These are phyloP conservation scores for Myiozetetes cayanensis DNA, from an alignment of 2,113 vertebrate species.

Conservation along the genomic window DNA sequence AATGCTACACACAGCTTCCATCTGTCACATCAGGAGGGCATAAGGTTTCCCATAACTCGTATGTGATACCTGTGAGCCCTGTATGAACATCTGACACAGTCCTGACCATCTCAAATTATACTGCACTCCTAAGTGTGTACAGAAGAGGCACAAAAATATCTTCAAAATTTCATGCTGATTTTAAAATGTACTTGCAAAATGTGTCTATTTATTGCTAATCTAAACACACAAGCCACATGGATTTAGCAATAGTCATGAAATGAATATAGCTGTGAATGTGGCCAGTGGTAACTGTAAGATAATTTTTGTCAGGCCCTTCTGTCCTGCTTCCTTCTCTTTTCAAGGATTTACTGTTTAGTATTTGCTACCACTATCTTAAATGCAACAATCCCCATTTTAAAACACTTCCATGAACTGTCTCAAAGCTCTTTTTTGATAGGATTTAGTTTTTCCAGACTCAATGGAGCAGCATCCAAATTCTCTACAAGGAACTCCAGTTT, in stretches of 20 bases:
- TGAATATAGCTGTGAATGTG: not conserved
- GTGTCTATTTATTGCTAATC: not conserved
- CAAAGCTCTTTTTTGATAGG: not conserved
- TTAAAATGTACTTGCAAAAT: not conserved
- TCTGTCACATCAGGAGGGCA: not conserved
- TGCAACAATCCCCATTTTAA: not conserved
- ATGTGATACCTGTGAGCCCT: not conserved
- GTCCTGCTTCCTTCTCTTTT: not conserved
- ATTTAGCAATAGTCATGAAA: not conserved
- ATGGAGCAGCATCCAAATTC: not conserved
- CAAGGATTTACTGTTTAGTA: not conserved
- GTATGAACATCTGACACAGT: not conserved
- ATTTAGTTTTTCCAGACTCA: not conserved
- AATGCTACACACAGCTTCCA: not conserved
- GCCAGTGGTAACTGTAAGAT: not conserved
- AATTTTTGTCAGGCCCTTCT: not conserved
- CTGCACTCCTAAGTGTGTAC: not conserved
- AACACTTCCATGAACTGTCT: not conserved
- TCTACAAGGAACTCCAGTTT: not conserved
- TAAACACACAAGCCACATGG: not conserved
- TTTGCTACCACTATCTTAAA: not conserved
- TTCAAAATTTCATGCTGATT: not conserved
- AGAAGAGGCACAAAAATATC: not conserved
- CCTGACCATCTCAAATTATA: not conserved
- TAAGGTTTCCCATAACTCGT: not conserved